Conservation (phyloP, 1,140 invertebrate genomes). For the Apis dorsata region DNA sequence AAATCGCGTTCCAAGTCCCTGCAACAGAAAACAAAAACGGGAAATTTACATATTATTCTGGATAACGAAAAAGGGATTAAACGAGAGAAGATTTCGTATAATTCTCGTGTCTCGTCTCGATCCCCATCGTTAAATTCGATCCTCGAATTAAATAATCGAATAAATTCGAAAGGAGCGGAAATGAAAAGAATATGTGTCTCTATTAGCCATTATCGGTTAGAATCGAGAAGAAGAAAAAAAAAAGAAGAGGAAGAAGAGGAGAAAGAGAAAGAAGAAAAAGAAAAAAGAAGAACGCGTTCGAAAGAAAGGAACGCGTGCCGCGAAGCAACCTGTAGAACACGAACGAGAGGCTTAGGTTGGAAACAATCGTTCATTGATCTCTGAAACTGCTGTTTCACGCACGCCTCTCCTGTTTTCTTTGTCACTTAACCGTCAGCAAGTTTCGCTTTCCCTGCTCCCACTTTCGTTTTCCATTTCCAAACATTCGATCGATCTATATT, state of each 20-base stretch:
- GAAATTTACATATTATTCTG: neutral
- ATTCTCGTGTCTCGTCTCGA: too few species aligned
- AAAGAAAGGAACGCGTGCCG: conserved; percentile 32
- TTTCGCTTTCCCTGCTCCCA: conserved; percentile 19
- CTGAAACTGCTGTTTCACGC: conserved; percentile 50
- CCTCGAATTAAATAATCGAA: neutral
- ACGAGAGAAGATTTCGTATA: too few species aligned
- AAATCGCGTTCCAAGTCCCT: conserved; percentile 82
- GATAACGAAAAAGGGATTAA: neutral
- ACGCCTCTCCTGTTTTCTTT: conserved; percentile 42
- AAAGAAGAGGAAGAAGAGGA: conserved; percentile 14
- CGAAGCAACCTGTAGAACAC: conserved; percentile 57
- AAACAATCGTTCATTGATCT: conserved; percentile 64
- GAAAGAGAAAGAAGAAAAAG: conserved; percentile 22
- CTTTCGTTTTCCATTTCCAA: conserved; percentile 30
- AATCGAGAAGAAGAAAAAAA: conserved; percentile 48
- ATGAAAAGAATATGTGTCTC: neutral
- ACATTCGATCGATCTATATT: neutral
- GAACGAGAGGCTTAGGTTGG: conserved; percentile 37
- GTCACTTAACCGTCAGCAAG: conserved; percentile 16
- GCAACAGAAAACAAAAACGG: conserved; percentile 50
- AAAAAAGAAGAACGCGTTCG: conserved; percentile 17
- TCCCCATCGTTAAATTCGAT: too few species aligned
- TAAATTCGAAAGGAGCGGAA: neutral
- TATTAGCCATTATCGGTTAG: conserved; percentile 53